phyloP scores from a whole-genome alignment of 2,797 vertebrate species.

The Triplophysa yarkandensis region DNA sequence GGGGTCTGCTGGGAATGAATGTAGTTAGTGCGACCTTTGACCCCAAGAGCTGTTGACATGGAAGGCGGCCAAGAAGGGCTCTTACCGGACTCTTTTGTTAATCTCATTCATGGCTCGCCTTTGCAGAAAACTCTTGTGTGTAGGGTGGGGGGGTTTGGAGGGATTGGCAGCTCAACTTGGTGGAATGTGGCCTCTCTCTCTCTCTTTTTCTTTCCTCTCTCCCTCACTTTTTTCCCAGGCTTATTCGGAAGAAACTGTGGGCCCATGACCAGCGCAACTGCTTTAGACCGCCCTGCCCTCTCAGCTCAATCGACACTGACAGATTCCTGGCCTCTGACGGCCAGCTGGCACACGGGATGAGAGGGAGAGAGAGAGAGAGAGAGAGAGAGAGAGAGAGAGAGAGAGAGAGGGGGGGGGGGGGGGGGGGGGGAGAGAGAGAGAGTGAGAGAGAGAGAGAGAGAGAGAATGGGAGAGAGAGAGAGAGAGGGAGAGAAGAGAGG shows the following conservation, averaged over 20 bases:
- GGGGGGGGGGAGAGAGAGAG: not conserved
- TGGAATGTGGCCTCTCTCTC: conserved; percentile 76
- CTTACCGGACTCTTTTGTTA: conserved; percentile 99
- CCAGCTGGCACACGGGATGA: conserved; percentile 89
- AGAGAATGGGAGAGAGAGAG: conserved; percentile 42
- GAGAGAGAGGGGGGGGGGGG: too few relatives aligned
- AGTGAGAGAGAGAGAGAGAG: conserved; percentile 44
- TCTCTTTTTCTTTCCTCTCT: not conserved
- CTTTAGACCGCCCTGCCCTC: conserved; percentile 79
- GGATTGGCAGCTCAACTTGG: conserved; percentile 94
- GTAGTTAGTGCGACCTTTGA: conserved; percentile 99
- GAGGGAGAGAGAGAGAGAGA: conserved; percentile 71
- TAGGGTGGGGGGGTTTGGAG: conserved; percentile 66
- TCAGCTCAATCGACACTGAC: conserved; percentile 95
- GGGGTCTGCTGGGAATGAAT: conserved; percentile 99
- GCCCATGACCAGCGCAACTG: conserved; percentile 87
- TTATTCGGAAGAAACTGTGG: conserved; percentile 90
- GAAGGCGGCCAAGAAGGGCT: conserved; percentile 93
- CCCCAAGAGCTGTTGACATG: conserved; percentile 97
- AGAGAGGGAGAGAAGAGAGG: not conserved
- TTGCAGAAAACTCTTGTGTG: conserved; percentile 48
- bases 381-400: conserved; percentile 12
- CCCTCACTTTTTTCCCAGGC: conserved; percentile 86
- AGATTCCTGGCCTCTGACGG: conserved; percentile 92
- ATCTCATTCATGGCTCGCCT: conserved; percentile 93